Conservation (phyloP, 2,888 invertebrate species). For the Pristionchus fissidentatus region DNA sequence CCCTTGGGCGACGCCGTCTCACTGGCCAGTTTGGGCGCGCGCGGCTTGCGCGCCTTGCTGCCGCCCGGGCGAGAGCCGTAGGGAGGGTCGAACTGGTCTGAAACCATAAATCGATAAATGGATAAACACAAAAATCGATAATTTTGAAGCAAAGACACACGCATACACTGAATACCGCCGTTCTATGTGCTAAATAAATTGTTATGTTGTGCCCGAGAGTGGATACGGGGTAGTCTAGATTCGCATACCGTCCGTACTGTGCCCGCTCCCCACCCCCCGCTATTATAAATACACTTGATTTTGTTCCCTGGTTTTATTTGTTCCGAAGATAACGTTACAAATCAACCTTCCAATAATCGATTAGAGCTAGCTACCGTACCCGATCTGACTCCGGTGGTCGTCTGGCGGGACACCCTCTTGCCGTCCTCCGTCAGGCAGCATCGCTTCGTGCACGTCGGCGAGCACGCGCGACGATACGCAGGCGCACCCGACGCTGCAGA, state of each 20-base stretch:
- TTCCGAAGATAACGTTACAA: neutral
- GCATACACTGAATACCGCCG: no score
- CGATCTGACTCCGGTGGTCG: neutral
- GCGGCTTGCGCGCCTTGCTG: constrained; percentile 36
- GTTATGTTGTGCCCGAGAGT: no score
- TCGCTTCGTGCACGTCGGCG: constrained; percentile 38
- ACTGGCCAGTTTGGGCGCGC: neutral
- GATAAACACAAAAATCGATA: no score
- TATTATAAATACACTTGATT: neutral
- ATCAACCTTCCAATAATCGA: neutral
- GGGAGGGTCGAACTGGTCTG: constrained; percentile 35
- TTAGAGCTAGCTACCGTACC: constrained; percentile 5
- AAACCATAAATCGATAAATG: no score
- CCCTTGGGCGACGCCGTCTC: constrained; percentile 2
- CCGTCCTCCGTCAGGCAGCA: constrained; percentile 43
- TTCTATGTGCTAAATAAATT: no score
- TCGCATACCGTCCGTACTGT: neutral
- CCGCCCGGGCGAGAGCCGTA: neutral
- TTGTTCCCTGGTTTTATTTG: neutral
- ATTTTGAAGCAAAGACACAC: no score
- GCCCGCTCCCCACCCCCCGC: neutral
- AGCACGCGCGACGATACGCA: neutral
- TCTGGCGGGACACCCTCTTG: constrained; percentile 14
- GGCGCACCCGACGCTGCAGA: neutral
- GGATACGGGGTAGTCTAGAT: no score